Evolutionary conservation across 2,888 invertebrate species (phyloP).

Genomic region (Catocala sponsa): DNA sequence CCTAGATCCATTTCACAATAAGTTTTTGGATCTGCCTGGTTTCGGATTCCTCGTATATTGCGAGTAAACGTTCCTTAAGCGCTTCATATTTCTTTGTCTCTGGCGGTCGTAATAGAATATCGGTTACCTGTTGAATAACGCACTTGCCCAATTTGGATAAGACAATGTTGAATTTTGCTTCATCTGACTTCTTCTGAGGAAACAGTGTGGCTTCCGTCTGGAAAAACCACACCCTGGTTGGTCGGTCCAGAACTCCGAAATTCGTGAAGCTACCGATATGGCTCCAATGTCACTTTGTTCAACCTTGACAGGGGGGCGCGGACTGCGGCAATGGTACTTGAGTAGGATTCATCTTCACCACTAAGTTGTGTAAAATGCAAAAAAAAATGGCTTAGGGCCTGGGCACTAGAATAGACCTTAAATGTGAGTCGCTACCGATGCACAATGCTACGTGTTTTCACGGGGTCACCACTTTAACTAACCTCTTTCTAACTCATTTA

Average conservation of each 20-base stretch:
- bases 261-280: no score
- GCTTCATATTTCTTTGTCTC: background rate
- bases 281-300: no score
- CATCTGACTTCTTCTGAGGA: background rate
- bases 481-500: no score
- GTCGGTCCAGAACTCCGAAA: background rate
- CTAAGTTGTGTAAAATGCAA: no score
- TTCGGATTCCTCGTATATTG: background rate
- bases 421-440: no score
- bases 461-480: no score
- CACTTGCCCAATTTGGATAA: background rate
- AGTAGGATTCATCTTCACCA: no score
- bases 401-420: no score
- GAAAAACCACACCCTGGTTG: constrained; percentile 1
- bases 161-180: background rate
- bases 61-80: background rate
- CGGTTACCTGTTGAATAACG: background rate
- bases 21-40: background rate
- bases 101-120: background rate
- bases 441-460: no score
- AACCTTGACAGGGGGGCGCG: no score
- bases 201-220: background rate
- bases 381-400: no score
- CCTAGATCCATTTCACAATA: background rate
- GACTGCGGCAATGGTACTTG: no score